A percentile compares a stretch with the other conserved stretches of the same genome.
Evolutionary conservation across 2,797 vertebrate species (phyloP).

Genomic region (Aphelocoma californica): DNA sequence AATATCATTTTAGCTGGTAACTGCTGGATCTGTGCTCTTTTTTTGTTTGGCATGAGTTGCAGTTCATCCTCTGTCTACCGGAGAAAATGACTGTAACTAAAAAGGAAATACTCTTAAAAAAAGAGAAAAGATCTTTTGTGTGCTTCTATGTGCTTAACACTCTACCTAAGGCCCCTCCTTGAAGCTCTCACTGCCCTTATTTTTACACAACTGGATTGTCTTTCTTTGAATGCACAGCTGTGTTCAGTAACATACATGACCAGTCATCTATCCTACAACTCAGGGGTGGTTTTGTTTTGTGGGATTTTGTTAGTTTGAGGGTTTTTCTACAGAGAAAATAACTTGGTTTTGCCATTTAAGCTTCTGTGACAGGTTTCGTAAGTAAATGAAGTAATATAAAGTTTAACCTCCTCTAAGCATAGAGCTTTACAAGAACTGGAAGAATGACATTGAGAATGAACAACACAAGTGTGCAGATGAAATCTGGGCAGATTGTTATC

Average conservation of each 20-base stretch:
- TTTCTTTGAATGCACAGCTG: background rate
- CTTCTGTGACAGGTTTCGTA: background rate
- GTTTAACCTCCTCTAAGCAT: background rate
- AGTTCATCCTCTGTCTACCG: background rate
- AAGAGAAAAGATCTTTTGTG: background rate
- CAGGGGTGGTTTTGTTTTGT: background rate
- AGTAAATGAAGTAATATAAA: background rate
- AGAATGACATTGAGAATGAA: background rate
- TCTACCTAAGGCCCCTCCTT: background rate
- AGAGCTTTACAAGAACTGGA: background rate
- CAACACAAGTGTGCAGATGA: rapidly evolving
- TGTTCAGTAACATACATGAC: background rate
- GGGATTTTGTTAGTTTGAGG: background rate
- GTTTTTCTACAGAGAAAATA: background rate
- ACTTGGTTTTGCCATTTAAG: background rate
- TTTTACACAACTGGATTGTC: background rate
- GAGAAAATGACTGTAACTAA: background rate
- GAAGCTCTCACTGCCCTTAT: background rate
- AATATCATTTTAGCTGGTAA: background rate
- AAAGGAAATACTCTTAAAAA: background rate
- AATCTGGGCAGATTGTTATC: background rate
- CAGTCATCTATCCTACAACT: background rate
- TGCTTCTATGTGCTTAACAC: background rate
- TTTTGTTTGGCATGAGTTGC: background rate
- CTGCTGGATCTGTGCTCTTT: background rate